Evolutionary conservation across 2,797 vertebrate genomes (phyloP), one percentile per base, ranked within the genome.

Genomic region (Okamejei kenojei): DNA sequence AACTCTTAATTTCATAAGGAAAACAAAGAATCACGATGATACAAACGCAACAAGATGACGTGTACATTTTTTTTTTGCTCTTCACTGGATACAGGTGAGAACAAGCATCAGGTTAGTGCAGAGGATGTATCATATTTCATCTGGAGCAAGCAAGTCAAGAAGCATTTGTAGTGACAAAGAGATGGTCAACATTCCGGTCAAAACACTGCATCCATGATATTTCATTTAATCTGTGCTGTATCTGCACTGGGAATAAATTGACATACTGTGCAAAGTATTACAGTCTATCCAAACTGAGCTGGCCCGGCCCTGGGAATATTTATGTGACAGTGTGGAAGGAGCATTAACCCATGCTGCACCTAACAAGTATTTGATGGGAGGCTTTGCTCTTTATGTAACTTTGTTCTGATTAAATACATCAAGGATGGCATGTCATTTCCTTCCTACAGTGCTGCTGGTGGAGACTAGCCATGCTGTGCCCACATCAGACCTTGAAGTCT

Each of bases 341-440:
- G 23, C 17, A 21, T 21, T 74, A 74, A 74, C 21, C 21, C 5
- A 6, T 74, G 71, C 6, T 5, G 71, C 4, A 26, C 19, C 21
- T 74, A 23, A 23, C 17, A 74, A 74, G 11, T 74, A 23, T 26
- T 23, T 74, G 71, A 74, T 21, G 19, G 21, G 19, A 26, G 26
- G 71, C 23, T 74, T 23, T 74, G 71, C 71, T 74, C 71, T 21
- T 26, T 23, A 5, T 7, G 19, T 74, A 74, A 21, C 71, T 68
- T 68, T 68, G 65, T 17, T 21, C 13, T 23, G 21, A 21, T 79
- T 54, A 88, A 10, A 82, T 15, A 88, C 65, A n/a, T 32, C 73
- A 45, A 38, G 11, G 63, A 26, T 63, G 45, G 38, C 94, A 93
- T 93, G 94, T 94, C 35, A 93, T 63, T 68, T 93, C 86, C 2